Percentiles rank a stretch among this genome's conserved stretches.
Evolutionary conservation across 1,140 invertebrate species (phyloP).

Genomic region (Leptestheria dahalacensis): DNA sequence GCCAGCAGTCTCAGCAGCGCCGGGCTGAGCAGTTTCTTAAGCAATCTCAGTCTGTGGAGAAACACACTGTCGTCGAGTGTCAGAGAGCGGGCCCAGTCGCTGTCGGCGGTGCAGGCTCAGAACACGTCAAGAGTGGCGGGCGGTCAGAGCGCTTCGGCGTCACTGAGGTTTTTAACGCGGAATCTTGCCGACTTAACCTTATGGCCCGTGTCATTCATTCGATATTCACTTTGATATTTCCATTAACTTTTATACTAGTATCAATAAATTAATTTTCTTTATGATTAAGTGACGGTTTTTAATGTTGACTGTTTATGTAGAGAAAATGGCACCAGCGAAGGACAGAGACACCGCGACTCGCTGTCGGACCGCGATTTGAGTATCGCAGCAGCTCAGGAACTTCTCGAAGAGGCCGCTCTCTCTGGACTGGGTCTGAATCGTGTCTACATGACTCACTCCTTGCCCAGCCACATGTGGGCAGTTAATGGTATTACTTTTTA

Average conservation of each 20-base stretch:
- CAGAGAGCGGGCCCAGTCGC: slow-evolving; percentile 58
- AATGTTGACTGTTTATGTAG: no score
- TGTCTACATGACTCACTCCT: slow-evolving; percentile 70
- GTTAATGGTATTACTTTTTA: slow-evolving; percentile 54
- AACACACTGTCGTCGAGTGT: slow-evolving; percentile 44
- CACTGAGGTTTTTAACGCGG: not conserved
- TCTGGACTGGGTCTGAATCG: slow-evolving; percentile 38
- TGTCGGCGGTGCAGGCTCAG: slow-evolving; percentile 47
- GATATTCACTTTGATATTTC: no score
- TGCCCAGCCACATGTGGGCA: slow-evolving; percentile 80
- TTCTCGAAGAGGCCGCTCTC: slow-evolving; percentile 13
- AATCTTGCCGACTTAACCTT: not conserved
- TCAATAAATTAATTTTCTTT: no score
- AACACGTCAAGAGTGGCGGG: not conserved
- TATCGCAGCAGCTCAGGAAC: slow-evolving; percentile 10
- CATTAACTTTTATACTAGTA: no score
- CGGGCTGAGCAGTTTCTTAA: slow-evolving; percentile 49
- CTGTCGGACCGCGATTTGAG: slow-evolving; percentile 12
- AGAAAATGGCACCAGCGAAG: not conserved
- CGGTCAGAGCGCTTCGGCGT: not conserved
- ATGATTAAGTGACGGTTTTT: no score
- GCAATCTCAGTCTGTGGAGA: slow-evolving; percentile 47
- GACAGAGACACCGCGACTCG: slow-evolving; percentile 1
- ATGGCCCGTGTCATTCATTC: no score
- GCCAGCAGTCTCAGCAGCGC: slow-evolving; percentile 29